phyloP scores from a whole-genome alignment of 2,888 invertebrate genomes.

The Drosophila pegasa region DNA sequence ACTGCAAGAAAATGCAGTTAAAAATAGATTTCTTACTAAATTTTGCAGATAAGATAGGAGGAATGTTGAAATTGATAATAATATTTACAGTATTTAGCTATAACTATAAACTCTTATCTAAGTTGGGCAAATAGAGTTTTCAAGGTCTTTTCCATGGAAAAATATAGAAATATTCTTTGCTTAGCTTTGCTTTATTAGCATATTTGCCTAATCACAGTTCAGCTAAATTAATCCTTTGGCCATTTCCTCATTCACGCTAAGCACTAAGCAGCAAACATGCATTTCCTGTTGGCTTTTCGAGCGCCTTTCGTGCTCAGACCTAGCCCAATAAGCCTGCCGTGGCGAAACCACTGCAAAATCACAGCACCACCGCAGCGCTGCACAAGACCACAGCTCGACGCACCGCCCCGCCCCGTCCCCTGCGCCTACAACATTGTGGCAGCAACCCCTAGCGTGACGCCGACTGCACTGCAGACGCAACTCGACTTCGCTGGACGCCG shows the following conservation, averaged over 20 bases:
- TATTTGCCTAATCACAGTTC: neutral
- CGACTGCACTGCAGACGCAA: conserved; percentile 34
- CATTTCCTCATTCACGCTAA: neutral
- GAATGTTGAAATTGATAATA: neutral
- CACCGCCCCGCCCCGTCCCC: neutral
- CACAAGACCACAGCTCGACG: conserved; percentile 23
- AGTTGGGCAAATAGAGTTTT: neutral
- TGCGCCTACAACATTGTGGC: neutral
- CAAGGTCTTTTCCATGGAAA: neutral
- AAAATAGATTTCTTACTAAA: neutral
- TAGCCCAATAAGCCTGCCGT: conserved; percentile 31
- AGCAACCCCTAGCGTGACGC: conserved; percentile 15
- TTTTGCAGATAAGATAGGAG: conserved; percentile 18
- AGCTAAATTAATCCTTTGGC: conserved; percentile 3
- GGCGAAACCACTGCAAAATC: conserved; percentile 25
- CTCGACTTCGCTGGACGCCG: conserved; percentile 37
- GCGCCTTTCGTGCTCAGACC: conserved; percentile 17
- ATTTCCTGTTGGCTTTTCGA: conserved; percentile 7
- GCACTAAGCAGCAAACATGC: neutral
- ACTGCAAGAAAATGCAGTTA: conserved; percentile 40
- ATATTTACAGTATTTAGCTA: neutral
- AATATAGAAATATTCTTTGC: neutral
- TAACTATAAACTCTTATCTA: conserved; percentile 5
- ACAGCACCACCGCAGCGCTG: conserved; percentile 31
- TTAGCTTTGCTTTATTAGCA: neutral